phyloP scores from a whole-genome alignment of 64 coral and sea anemone species.

The Montipora capricornis region DNA sequence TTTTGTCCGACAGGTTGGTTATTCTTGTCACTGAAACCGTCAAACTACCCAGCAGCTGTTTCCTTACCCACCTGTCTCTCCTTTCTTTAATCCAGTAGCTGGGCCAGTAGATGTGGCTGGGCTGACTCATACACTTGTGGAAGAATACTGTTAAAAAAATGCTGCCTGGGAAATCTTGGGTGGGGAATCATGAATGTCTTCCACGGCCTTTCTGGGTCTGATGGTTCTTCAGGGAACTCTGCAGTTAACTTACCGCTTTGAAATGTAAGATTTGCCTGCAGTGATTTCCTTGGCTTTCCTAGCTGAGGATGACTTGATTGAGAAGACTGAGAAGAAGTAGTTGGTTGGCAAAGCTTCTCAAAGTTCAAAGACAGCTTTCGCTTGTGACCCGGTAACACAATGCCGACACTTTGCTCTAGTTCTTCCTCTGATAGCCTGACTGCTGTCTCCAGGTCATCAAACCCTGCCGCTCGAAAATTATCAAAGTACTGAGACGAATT shows the following conservation, averaged over 20 bases:
- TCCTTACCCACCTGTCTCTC: not conserved
- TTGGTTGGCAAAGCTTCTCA: constrained; percentile 47
- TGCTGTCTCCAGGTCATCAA: constrained; percentile 59
- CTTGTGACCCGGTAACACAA: constrained; percentile 60
- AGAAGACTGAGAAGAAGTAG: not conserved
- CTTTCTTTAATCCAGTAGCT: constrained; percentile 27
- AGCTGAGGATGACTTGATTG: not conserved
- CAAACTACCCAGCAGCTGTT: constrained; percentile 7
- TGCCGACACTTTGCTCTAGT: constrained; percentile 48
- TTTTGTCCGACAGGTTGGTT: not conserved
- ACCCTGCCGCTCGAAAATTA: constrained; percentile 52
- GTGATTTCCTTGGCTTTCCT: not conserved
- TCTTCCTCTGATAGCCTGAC: not conserved
- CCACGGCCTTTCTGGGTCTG: not conserved
- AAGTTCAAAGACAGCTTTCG: constrained; percentile 55
- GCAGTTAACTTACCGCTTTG: constrained; percentile 1
- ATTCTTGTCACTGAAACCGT: not conserved
- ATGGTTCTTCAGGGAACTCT: constrained; percentile 4
- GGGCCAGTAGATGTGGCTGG: constrained; percentile 21
- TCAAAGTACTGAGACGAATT: constrained; percentile 66
- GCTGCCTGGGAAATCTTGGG: constrained; percentile 6
- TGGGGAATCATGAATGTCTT: constrained; percentile 7
- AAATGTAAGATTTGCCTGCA: constrained; percentile 29
- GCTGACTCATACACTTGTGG: constrained; percentile 25
- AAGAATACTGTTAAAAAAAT: constrained; percentile 43